These are phyloP conservation scores for Mystacornis crossleyi DNA, from an alignment of 2,113 vertebrate genomes.

Conservation along the genomic window DNA sequence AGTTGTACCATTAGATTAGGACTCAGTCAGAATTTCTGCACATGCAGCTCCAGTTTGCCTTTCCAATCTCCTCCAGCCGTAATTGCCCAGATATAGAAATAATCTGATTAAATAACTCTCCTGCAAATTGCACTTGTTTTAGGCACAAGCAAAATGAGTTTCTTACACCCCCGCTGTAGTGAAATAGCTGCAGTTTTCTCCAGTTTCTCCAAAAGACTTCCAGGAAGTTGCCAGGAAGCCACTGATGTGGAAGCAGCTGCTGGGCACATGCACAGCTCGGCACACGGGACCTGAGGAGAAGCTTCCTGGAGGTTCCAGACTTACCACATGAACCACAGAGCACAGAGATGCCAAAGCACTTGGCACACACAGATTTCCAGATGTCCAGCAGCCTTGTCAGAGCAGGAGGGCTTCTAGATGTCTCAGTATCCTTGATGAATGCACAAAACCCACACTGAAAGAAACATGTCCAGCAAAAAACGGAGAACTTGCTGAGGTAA, in stretches of 20 bases:
- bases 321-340: not conserved
- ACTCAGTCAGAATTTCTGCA: not conserved
- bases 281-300: not conserved
- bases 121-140: not conserved
- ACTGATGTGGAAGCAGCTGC: not conserved
- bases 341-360: not conserved
- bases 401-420: not conserved
- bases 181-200: not conserved
- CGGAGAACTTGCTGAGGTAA: not conserved
- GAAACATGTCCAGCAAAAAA: not conserved
- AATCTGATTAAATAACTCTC: not conserved
- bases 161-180: not conserved
- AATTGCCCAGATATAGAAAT: not conserved
- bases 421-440: not conserved
- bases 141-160: accelerated
- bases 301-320: not conserved
- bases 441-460: not conserved
- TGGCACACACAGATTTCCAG: not conserved
- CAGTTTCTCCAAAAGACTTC: not conserved
- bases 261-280: not conserved
- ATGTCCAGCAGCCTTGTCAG: not conserved
- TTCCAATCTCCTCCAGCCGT: not conserved
- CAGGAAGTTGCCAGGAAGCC: not conserved
- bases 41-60: not conserved
- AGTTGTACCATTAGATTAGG: not conserved